These are phyloP conservation scores for Atethmia centrago DNA, from an alignment of 2,888 invertebrate species.

Conservation along the genomic window DNA sequence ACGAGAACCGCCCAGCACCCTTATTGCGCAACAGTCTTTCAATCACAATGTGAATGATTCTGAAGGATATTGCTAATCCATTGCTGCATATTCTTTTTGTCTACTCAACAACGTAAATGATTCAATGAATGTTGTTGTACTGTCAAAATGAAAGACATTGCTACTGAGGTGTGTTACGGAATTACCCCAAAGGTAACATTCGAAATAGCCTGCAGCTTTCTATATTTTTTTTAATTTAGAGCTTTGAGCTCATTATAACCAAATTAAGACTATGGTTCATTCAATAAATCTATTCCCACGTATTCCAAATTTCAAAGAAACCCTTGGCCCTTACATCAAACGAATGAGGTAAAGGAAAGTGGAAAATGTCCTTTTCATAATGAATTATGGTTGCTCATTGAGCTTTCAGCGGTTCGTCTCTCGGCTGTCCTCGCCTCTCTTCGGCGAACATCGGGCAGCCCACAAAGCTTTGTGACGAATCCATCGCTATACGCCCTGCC, in stretches of 20 bases:
- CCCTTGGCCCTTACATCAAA: conserved; percentile 60
- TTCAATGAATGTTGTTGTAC: too few relatives aligned
- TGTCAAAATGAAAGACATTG: too few relatives aligned
- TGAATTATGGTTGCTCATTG: conserved; percentile 86
- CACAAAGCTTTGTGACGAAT: conserved; percentile 59
- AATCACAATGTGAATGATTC: too few relatives aligned
- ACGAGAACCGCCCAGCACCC: too few relatives aligned
- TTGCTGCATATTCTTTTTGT: too few relatives aligned
- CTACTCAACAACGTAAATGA: too few relatives aligned
- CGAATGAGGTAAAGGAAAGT: conserved; percentile 71
- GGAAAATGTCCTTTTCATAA: conserved; percentile 82
- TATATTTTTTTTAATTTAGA: conserved; percentile 10
- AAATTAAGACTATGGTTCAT: conserved; percentile 36
- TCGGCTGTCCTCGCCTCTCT: conserved; percentile 70
- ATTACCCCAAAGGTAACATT: too few relatives aligned
- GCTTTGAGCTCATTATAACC: not conserved
- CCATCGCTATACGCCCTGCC: conserved; percentile 66
- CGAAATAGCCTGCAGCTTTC: not conserved
- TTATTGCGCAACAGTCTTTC: too few relatives aligned
- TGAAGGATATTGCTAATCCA: too few relatives aligned
- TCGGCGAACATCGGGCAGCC: conserved; percentile 76
- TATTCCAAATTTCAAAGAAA: conserved; percentile 59
- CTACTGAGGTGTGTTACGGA: too few relatives aligned
- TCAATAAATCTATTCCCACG: conserved; percentile 55
- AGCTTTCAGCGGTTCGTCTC: conserved; percentile 81